phyloP scores from a whole-genome alignment of 2,113 vertebrate species.

The Actinemys pallida region DNA sequence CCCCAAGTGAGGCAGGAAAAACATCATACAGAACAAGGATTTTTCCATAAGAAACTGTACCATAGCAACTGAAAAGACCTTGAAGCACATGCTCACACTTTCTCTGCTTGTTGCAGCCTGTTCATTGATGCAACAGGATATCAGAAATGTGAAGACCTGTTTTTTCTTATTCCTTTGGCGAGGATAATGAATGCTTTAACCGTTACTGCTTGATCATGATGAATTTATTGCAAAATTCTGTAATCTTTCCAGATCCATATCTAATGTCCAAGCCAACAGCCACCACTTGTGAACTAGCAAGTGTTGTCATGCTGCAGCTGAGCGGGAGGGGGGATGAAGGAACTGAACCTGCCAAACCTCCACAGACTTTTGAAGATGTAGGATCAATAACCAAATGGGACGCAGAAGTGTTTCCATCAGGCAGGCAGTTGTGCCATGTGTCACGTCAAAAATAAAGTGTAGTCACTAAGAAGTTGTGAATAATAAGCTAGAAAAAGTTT shows the following conservation, averaged over 20 bases:
- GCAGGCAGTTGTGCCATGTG: constrained; percentile 27
- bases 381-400: constrained; percentile 16
- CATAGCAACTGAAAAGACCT: constrained; percentile 75
- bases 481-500: constrained; percentile 44
- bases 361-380: constrained; percentile 30
- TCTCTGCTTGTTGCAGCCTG: constrained; percentile 72
- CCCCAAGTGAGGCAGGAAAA: constrained; percentile 78
- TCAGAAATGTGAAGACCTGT: constrained; percentile 65
- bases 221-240: constrained; percentile 63
- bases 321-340: constrained; percentile 38
- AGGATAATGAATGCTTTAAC: constrained; percentile 63
- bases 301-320: constrained; percentile 38
- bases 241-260: constrained; percentile 42
- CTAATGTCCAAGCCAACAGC: not conserved
- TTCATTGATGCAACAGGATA: constrained; percentile 77
- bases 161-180: constrained; percentile 47
- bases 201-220: constrained; percentile 59
- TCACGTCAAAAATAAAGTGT: constrained; percentile 50
- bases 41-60: constrained; percentile 77
- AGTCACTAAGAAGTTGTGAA: constrained; percentile 42
- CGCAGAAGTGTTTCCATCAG: constrained; percentile 49
- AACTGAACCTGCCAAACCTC: constrained; percentile 11
- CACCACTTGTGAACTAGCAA: constrained; percentile 36
- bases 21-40: constrained; percentile 73
- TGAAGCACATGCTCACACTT: constrained; percentile 68